Percentiles rank a stretch among this genome's conserved stretches.
phyloP scores from a whole-genome alignment of 2,888 invertebrate genomes.

The Dilophus febrilis region DNA sequence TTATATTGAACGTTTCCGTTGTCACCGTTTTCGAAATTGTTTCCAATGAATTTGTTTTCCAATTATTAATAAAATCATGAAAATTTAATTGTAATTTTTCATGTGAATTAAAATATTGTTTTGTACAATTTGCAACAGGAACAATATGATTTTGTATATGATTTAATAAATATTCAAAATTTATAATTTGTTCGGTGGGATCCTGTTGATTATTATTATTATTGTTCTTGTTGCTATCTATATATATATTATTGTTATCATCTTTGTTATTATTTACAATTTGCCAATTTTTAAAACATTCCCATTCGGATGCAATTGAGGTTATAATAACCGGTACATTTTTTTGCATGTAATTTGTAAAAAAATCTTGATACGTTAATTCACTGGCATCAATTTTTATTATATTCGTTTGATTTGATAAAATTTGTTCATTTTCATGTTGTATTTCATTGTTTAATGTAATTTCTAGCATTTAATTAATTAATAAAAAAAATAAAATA shows the following conservation, averaged over 20 bases:
- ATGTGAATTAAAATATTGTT: slow-evolving; percentile 57
- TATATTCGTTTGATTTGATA: too few relatives aligned
- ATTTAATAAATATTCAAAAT: slow-evolving; percentile 42
- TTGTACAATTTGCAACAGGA: slow-evolving; percentile 66
- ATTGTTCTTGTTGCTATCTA: too few relatives aligned
- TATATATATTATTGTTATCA: too few relatives aligned
- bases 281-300: slow-evolving; percentile 40
- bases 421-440: too few relatives aligned
- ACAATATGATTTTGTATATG: slow-evolving; percentile 47
- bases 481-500: not conserved
- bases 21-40: slow-evolving; percentile 11
- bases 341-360: slow-evolving; percentile 32
- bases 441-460: not conserved
- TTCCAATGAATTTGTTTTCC: slow-evolving; percentile 30
- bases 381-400: too few relatives aligned
- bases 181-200: slow-evolving; percentile 22
- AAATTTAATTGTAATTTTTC: slow-evolving; percentile 50
- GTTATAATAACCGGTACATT: slow-evolving; percentile 54
- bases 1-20: too few relatives aligned
- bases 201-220: too few relatives aligned
- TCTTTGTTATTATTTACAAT: too few relatives aligned
- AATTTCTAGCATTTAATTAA: too few relatives aligned
- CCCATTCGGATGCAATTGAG: slow-evolving; percentile 45
- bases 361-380: slow-evolving; percentile 39
- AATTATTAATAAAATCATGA: slow-evolving; percentile 52